phyloP scores from a whole-genome alignment of 2,888 invertebrate species.

The Incurvaria masculella region DNA sequence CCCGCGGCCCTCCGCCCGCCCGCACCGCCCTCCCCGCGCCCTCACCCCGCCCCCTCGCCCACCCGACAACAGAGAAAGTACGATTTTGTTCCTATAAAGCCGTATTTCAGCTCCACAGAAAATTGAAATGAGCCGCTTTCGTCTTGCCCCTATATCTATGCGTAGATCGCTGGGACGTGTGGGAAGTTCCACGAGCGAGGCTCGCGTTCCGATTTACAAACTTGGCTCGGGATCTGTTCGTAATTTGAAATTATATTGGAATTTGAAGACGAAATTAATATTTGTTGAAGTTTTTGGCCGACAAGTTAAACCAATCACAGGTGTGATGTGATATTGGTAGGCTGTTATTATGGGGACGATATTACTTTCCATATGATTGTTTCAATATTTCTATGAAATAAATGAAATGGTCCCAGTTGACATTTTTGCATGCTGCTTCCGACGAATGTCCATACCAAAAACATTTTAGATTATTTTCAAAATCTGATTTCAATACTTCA shows the following conservation, averaged over 20 bases:
- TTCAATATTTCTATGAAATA: too few relatives aligned
- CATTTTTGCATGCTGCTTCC: too few relatives aligned
- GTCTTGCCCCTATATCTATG: not conserved
- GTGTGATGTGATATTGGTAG: too few relatives aligned
- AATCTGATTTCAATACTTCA: too few relatives aligned
- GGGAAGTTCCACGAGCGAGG: not conserved
- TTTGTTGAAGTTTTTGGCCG: too few relatives aligned
- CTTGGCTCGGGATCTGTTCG: not conserved
- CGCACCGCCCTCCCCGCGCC: conserved; percentile 32
- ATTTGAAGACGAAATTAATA: not conserved
- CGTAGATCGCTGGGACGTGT: not conserved
- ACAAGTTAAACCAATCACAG: too few relatives aligned
- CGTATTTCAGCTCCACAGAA: conserved; percentile 57
- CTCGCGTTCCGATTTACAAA: not conserved
- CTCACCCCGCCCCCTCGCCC: conserved; percentile 13
- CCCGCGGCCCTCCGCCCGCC: conserved; percentile 28
- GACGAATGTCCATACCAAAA: too few relatives aligned
- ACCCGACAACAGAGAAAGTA: conserved; percentile 9
- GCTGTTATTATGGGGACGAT: too few relatives aligned
- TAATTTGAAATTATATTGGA: not conserved
- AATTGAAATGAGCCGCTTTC: conserved; percentile 40
- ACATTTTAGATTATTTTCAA: too few relatives aligned
- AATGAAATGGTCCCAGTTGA: too few relatives aligned
- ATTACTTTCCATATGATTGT: too few relatives aligned
- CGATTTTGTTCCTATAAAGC: conserved; percentile 49